phyloP scores from a whole-genome alignment of 2,113 vertebrate species.

The Dipodomys spectabilis region DNA sequence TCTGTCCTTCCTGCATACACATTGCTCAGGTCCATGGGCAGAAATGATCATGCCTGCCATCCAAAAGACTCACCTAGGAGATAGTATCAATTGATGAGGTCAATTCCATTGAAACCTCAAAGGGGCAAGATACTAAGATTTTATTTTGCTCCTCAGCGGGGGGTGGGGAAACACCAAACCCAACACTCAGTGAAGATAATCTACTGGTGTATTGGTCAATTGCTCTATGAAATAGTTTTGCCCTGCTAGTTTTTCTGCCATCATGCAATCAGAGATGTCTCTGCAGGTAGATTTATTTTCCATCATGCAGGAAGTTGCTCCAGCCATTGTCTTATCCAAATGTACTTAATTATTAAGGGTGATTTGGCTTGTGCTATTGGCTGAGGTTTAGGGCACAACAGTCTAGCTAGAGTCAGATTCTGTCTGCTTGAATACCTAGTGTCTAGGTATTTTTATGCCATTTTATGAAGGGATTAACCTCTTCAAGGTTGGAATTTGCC shows the following conservation, averaged over 20 bases:
- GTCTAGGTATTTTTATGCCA: constrained; percentile 33
- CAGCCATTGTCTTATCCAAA: constrained; percentile 47
- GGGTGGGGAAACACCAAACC: too few species aligned
- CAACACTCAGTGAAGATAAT: not conserved
- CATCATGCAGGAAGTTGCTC: not conserved
- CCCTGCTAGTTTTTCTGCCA: not conserved
- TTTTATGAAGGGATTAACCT: constrained; percentile 65
- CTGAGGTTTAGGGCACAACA: constrained; percentile 14
- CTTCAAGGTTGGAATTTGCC: constrained; percentile 59
- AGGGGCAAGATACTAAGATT: not conserved
- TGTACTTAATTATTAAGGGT: constrained; percentile 32
- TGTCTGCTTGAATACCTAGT: not conserved
- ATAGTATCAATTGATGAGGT: not conserved
- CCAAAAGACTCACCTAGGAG: not conserved
- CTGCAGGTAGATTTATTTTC: not conserved
- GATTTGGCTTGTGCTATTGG: not conserved
- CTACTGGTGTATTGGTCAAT: not conserved
- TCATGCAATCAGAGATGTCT: not conserved
- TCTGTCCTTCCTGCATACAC: not conserved
- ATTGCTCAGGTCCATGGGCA: not conserved
- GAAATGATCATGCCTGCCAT: not conserved
- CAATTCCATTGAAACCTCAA: not conserved
- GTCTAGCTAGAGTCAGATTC: constrained; percentile 26
- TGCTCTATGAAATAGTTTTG: not conserved
- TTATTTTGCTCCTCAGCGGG: not conserved